Conservation (phyloP, 1,140 invertebrate genomes). For the Microplitis demolitor region DNA sequence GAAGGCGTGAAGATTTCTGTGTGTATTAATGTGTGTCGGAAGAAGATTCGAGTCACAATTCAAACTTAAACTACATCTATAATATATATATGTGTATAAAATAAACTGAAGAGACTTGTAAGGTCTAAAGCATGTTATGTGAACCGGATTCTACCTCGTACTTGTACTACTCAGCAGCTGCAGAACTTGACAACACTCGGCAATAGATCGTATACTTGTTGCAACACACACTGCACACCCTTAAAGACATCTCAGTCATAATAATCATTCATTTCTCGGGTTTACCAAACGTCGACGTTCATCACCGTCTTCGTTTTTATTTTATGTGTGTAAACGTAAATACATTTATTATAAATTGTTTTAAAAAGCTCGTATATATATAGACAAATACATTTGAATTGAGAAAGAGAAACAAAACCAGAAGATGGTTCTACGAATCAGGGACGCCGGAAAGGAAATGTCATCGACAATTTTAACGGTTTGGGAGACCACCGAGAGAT, state of each 20-base stretch:
- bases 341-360: background rate
- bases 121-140: slow-evolving; percentile 36
- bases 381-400: background rate
- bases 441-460: slow-evolving; percentile 29
- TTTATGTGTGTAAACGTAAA: background rate
- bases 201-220: background rate
- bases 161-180: slow-evolving; percentile 21
- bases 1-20: background rate
- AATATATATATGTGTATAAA: background rate
- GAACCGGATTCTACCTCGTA: slow-evolving; percentile 46
- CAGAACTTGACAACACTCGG: background rate
- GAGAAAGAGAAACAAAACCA: slow-evolving; percentile 19
- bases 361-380: background rate
- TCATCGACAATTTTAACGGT: slow-evolving; percentile 31
- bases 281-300: background rate
- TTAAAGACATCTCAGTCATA: background rate
- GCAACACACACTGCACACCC: background rate
- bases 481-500: slow-evolving; percentile 10
- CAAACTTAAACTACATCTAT: no score
- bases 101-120: slow-evolving; percentile 1
- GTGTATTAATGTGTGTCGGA: background rate
- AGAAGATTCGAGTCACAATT: background rate
- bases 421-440: slow-evolving; percentile 26
- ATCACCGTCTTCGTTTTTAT: background rate
- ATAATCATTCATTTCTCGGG: slow-evolving; percentile 1